Evolutionary conservation across 2,113 vertebrate genomes (phyloP), one percentile per base, ranked within the genome.

Genomic region (Protomyctophum bolini): DNA sequence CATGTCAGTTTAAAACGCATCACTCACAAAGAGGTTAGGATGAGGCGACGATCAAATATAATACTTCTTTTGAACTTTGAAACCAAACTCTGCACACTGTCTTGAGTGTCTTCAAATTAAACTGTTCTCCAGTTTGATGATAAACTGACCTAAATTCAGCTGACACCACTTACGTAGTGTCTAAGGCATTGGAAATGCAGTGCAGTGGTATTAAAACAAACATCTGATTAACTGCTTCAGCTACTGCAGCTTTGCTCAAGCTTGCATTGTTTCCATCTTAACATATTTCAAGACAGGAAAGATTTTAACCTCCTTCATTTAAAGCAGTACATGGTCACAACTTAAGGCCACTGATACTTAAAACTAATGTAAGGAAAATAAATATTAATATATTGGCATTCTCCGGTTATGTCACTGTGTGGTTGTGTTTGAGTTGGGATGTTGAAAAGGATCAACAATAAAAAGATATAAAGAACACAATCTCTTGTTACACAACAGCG

Each of bases 191-290:
- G 28, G 76, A 56, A 66, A 67, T 73, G 63, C 60, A 58, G 70
- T 58, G 8, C 29, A 45, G 11, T 9, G 46, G 67, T 29, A 67
- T 67, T 69, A 50, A 68, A 78, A 77, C 28, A 68, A 78, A 77
- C 28, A 55, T 72, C 33, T 41, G 33, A 41, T 72, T 33, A 68
- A 28, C 52, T 60, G 33, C 29, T 66, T 64, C 46, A 64, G 12
- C 68, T 52, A 75, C 57, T 58, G 61, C 46, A 56, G 73, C 76
- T 83, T 81, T 70, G 47, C 58, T 51, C 71, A 58, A 83, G 66
- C 54, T 67, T 62, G 56, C 56, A 84, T 70, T 73, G 58, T 83
- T 72, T 72, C 58, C 51, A 82, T 68, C 58, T 74, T 81, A 72
- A 72, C 61, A 70, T 68, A 70, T 61, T 75, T 80, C 66, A 55